These are phyloP conservation scores for Heliconius ethilla DNA, from an alignment of 2,888 invertebrate species.

Conservation along the genomic window DNA sequence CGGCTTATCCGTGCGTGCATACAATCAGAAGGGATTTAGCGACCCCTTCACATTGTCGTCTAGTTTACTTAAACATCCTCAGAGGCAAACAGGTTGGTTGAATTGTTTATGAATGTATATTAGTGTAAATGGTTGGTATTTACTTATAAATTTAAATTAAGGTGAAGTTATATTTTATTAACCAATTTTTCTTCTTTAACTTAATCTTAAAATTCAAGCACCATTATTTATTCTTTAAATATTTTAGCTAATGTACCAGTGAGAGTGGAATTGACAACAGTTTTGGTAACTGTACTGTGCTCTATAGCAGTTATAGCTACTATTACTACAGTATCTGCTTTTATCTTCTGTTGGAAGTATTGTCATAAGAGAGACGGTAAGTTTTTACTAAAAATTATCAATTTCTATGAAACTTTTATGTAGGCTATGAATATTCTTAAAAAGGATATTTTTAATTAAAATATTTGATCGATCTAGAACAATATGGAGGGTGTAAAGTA, in stretches of 20 bases:
- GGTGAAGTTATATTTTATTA: too few relatives aligned
- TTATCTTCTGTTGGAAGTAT: conserved; percentile 86
- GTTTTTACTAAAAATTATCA: conserved; percentile 42
- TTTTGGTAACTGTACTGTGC: conserved; percentile 89
- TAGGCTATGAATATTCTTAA: too few relatives aligned
- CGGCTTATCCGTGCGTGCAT: conserved; percentile 84
- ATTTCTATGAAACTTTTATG: too few relatives aligned
- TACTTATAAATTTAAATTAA: too few relatives aligned
- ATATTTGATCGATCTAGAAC: too few relatives aligned
- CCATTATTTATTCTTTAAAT: neutral
- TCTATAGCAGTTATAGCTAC: conserved; percentile 90
- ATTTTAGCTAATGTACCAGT: conserved; percentile 81
- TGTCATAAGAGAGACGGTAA: conserved; percentile 67
- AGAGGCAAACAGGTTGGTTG: conserved; percentile 82
- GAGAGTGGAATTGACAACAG: conserved; percentile 91
- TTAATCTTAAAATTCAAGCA: neutral
- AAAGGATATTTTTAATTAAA: too few relatives aligned
- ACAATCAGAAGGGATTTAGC: conserved; percentile 87
- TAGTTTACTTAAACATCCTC: conserved; percentile 84
- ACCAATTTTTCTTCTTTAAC: neutral
- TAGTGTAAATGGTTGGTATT: neutral
- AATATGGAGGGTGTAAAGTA: too few relatives aligned
- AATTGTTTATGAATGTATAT: neutral
- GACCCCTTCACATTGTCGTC: conserved; percentile 82
- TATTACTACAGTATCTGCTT: conserved; percentile 87